These are phyloP conservation scores for Mormyrus iriodes DNA, from an alignment of 2,113 vertebrate species.

Conservation along the genomic window DNA sequence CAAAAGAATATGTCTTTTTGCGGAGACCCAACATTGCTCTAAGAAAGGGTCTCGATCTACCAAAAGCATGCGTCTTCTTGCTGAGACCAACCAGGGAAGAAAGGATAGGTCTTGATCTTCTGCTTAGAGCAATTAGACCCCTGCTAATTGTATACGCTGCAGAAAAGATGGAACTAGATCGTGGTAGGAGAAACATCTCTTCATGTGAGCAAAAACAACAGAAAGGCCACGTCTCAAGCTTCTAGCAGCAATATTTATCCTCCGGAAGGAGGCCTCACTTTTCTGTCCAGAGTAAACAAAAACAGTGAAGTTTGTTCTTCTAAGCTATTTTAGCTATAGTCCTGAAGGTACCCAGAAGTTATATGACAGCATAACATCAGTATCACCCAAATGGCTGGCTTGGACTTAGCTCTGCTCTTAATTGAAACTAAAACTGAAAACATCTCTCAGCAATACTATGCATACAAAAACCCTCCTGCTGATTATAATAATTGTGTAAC, in stretches of 20 bases:
- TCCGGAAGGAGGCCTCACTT: background rate
- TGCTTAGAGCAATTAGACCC: background rate
- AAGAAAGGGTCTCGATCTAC: background rate
- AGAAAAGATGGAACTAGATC: background rate
- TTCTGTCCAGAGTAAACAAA: background rate
- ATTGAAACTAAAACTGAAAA: background rate
- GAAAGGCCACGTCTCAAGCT: background rate
- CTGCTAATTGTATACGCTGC: background rate
- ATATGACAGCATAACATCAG: background rate
- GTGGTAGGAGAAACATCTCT: background rate
- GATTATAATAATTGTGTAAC: background rate
- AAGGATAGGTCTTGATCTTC: constrained; percentile 4
- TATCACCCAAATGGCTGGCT: background rate
- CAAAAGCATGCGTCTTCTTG: background rate
- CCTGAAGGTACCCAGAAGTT: background rate
- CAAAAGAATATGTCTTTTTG: background rate
- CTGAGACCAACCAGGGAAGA: background rate
- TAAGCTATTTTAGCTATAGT: background rate
- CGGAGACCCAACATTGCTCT: background rate
- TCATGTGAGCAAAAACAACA: background rate
- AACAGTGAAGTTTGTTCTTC: background rate
- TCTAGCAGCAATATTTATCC: background rate
- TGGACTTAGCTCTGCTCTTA: background rate
- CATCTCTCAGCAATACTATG: background rate
- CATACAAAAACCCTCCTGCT: background rate